Evolutionary conservation across 2,888 invertebrate genomes (phyloP), one percentile per base, ranked within the genome.

Genomic region (Habroteleia sp.): DNA sequence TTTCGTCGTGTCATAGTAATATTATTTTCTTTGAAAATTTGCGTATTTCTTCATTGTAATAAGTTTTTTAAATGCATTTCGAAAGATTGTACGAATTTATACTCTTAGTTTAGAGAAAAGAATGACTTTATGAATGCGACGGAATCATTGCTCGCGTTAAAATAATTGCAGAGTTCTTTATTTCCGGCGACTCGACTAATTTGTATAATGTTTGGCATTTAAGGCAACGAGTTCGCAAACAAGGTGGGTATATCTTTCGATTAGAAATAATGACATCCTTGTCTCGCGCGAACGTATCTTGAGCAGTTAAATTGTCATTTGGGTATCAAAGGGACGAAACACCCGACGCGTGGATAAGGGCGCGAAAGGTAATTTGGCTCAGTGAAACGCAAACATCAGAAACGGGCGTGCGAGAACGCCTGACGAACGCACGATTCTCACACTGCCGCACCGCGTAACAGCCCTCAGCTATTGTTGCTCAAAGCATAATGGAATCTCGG

Each of bases 281-380:
- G 50, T 23, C 11, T 62, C 33, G 56, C 41, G 54, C 56, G 50
- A 56, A 63, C 58, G 63, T 74, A 77, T 68, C 77, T 77, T 60
- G 81, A 82, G 84, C 87, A 87, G 88, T 88, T 88, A 88, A 88
- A 88, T 88, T 88, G 88, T 88, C 88, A 88, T 88, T 88, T 88
- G 85, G 88, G 85, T 88, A 87, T 88, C 88, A 88, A 88, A 88
- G 88, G 87, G 86, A 85, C 82, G 83, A 79, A 82, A 84, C 81
- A 82, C 81, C 79, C 81, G 82, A 81, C 82, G 82, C 81, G 81
- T 82, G 87, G 84, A 86, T 87, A 85, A 87, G 86, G 86, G 86
- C 85, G 86, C 83, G 83, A 80, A 83, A 84, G 87, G 87, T 87
- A 88, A 87, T 88, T 88, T 88, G 84, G 84, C 83, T 86, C 85